These are phyloP conservation scores for Mus minutoides DNA, from an alignment of 2,797 vertebrate genomes.

Conservation along the genomic window DNA sequence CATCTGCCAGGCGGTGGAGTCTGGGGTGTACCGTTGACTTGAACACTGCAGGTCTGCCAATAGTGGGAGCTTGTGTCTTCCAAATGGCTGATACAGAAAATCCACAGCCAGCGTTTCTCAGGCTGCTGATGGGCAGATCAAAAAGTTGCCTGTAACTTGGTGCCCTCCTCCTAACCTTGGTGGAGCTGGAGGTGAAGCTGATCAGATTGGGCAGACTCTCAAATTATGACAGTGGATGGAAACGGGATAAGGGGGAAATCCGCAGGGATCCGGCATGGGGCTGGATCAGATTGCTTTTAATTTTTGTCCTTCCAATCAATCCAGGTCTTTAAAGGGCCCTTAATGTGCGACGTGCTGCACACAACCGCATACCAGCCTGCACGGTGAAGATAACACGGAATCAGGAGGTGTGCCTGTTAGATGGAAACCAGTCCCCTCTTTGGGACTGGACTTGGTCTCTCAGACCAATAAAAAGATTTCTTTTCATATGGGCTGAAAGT, in stretches of 20 bases:
- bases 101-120: constrained; percentile 76
- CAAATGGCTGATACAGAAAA: constrained; percentile 65
- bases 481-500: constrained; percentile 54
- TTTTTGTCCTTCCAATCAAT: constrained; percentile 75
- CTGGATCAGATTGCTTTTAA: constrained; percentile 83
- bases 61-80: constrained; percentile 52
- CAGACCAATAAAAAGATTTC: constrained; percentile 59
- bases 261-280: constrained; percentile 76
- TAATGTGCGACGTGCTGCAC: constrained; percentile 65
- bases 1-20: constrained; percentile 76
- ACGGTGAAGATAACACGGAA: constrained; percentile 59
- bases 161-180: constrained; percentile 74
- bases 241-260: constrained; percentile 85
- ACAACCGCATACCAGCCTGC: constrained; percentile 54
- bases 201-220: constrained; percentile 85
- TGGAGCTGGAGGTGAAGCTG: constrained; percentile 84
- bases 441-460: constrained; percentile 56
- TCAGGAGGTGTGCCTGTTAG: constrained; percentile 30
- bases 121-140: constrained; percentile 80
- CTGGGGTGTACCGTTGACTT: constrained; percentile 32
- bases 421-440: constrained; percentile 48
- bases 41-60: constrained; percentile 10
- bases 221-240: constrained; percentile 85
- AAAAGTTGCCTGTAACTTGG: constrained; percentile 82
- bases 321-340: constrained; percentile 76